phyloP scores from a whole-genome alignment of 2,797 vertebrate genomes.

The Sebastolobus altivelis region DNA sequence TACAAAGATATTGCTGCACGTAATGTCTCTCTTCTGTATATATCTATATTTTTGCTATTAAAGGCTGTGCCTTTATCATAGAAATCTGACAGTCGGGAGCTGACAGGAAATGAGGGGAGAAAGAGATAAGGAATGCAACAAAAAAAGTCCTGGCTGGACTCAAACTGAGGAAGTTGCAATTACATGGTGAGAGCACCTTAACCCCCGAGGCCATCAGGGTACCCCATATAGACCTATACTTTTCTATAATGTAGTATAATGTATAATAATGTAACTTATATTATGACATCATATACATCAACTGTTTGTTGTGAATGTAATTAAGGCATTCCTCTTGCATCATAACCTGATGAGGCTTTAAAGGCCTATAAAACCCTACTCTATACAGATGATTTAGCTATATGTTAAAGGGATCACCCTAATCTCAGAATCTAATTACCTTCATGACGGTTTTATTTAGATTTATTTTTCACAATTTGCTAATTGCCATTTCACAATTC shows the following conservation, averaged over 20 bases:
- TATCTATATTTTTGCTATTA: neutral
- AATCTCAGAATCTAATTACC: slow-evolving; percentile 12
- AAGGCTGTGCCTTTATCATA: neutral
- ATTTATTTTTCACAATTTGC: too few relatives aligned
- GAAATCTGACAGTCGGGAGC: neutral
- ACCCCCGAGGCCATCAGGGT: neutral
- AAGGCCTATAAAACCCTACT: neutral
- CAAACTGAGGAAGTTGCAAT: neutral
- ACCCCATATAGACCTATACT: neutral
- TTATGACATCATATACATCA: neutral
- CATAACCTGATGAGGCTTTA: neutral
- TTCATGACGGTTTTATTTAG: neutral
- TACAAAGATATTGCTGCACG: neutral
- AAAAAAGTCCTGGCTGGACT: neutral
- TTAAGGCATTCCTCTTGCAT: neutral
- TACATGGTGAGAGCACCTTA: neutral
- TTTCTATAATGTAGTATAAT: neutral
- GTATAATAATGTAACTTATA: too few relatives aligned
- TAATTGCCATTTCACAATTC: neutral
- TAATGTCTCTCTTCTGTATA: neutral
- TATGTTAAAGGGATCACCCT: neutral
- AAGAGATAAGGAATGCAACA: neutral
- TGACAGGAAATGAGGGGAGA: slow-evolving; percentile 6
- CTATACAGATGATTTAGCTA: accelerated
- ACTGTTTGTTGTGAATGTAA: neutral